Percentiles rank a stretch among this genome's conserved stretches.
phyloP scores from a whole-genome alignment of 2,888 invertebrate genomes.

The Acleris sparsana region DNA sequence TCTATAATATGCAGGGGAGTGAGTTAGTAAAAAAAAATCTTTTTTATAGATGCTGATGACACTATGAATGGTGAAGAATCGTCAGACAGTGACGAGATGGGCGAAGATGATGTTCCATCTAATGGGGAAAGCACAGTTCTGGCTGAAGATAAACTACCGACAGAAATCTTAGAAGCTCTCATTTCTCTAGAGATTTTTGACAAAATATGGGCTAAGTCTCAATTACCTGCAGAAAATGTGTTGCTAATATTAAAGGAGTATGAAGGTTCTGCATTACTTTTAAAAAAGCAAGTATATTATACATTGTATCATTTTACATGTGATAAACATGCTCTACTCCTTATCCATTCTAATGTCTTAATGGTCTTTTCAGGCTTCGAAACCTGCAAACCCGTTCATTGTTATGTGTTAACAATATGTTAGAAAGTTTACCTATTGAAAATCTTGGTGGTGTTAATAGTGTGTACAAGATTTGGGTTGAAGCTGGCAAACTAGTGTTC shows the following conservation, averaged over 20 bases:
- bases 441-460: constrained; percentile 86
- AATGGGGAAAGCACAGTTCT: constrained; percentile 67
- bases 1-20: too few species aligned
- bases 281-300: constrained; percentile 73
- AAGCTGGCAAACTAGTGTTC: constrained; percentile 85
- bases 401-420: constrained; percentile 88
- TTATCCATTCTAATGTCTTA: neutral
- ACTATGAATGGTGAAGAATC: constrained; percentile 58
- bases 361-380: constrained; percentile 66
- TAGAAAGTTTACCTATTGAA: constrained; percentile 84
- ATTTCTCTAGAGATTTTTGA: constrained; percentile 83
- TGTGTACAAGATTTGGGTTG: constrained; percentile 86
- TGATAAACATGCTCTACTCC: neutral
- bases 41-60: constrained; percentile 59
- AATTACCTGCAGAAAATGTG: constrained; percentile 81
- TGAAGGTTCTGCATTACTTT: constrained; percentile 72
- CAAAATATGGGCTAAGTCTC: constrained; percentile 83
- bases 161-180: constrained; percentile 85
- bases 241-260: constrained; percentile 78
- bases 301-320: neutral
- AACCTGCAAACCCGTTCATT: constrained; percentile 86
- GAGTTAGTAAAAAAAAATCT: too few species aligned
- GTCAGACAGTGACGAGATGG: constrained; percentile 68
- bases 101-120: constrained; percentile 21
- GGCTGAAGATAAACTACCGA: constrained; percentile 78